Percentiles rank a stretch among this genome's conserved stretches.
Evolutionary conservation across 2,797 vertebrate species (phyloP).

Genomic region (Eurystomus glaucurus): DNA sequence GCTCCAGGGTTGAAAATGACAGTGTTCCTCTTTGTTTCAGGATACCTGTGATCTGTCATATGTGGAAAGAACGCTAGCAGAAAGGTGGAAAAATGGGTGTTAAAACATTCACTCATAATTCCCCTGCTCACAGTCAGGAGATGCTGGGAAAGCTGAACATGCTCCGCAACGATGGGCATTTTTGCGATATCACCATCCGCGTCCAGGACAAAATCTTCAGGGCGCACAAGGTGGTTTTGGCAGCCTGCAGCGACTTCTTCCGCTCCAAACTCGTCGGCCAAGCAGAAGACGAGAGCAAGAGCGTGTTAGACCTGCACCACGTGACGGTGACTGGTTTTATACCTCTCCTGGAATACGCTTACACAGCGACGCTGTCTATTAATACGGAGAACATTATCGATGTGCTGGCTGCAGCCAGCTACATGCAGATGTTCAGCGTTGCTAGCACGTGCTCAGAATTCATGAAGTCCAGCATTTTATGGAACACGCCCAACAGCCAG

Average conservation of each 20-base stretch:
- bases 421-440: constrained; percentile 98
- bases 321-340: constrained; percentile 95
- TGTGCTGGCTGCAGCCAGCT: constrained; percentile 96
- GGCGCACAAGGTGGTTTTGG: constrained; percentile 98
- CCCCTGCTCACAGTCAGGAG: constrained; percentile 94
- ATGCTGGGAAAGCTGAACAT: constrained; percentile 95
- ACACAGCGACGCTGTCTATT: constrained; percentile 97
- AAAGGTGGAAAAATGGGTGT: constrained; percentile 86
- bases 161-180: constrained; percentile 92
- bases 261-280: constrained; percentile 94
- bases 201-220: constrained; percentile 98
- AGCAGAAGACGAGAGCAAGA: constrained; percentile 92
- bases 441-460: constrained; percentile 98
- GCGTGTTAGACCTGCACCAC: constrained; percentile 93
- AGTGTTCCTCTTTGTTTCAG: constrained; percentile 75
- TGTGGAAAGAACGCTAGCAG: constrained; percentile 75
- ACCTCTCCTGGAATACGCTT: constrained; percentile 96
- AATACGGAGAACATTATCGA: constrained; percentile 99
- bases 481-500: constrained; percentile 88
- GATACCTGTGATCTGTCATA: constrained; percentile 70
- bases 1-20: neutral
- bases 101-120: constrained; percentile 92
- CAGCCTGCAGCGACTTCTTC: constrained; percentile 98
- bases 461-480: constrained; percentile 99
- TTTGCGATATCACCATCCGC: constrained; percentile 97